phyloP scores from a whole-genome alignment of 2,113 vertebrate genomes.

The Nycticryphes semicollaris region DNA sequence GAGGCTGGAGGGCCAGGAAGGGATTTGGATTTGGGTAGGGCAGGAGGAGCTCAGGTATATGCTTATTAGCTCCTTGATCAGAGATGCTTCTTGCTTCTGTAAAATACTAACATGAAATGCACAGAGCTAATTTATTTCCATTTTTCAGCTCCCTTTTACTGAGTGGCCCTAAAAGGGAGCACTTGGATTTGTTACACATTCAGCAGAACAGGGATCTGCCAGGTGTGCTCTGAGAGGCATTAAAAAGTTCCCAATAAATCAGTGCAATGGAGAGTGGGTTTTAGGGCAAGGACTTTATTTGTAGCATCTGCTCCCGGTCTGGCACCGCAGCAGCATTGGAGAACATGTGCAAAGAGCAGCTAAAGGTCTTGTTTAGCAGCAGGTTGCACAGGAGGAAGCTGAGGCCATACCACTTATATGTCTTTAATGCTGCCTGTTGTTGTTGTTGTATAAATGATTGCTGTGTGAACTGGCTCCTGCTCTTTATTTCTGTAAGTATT shows the following conservation, averaged over 20 bases:
- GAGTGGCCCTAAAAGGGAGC: not conserved
- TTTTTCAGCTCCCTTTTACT: not conserved
- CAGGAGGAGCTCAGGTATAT: not conserved
- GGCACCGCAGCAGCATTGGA: not conserved
- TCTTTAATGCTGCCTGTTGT: not conserved
- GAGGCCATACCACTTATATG: accelerated
- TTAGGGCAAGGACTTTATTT: not conserved
- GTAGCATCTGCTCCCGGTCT: not conserved
- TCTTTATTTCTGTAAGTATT: not conserved
- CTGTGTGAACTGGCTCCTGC: not conserved
- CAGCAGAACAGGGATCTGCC: not conserved
- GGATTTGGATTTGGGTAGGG: not conserved
- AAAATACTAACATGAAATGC: not conserved
- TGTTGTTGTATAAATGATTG: not conserved
- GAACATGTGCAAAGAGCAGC: not conserved
- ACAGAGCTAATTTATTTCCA: not conserved
- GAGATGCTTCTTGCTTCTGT: not conserved
- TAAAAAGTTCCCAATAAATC: not conserved
- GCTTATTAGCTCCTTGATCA: not conserved
- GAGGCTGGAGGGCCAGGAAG: not conserved
- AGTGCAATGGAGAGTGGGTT: accelerated
- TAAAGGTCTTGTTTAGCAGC: not conserved
- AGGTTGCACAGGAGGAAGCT: not conserved
- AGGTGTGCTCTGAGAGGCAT: not conserved
- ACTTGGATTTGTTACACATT: not conserved